phyloP scores from a whole-genome alignment of 2,113 vertebrate species.

The Mormyrus lacerda region DNA sequence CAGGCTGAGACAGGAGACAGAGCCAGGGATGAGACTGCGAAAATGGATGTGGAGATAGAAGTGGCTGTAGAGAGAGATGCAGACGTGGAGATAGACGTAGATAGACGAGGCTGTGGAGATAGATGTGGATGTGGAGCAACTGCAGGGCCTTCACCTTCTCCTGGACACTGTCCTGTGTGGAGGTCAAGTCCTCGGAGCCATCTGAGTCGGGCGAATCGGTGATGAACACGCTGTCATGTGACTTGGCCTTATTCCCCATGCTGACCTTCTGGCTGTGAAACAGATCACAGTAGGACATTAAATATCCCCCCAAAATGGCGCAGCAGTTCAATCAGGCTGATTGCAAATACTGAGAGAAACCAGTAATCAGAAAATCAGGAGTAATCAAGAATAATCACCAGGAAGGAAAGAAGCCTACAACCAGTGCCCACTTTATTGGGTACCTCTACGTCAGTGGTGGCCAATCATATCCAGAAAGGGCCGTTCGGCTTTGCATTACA shows the following conservation, averaged over 20 bases:
- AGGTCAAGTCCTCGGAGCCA: conserved; percentile 42
- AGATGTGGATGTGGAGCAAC: conserved; percentile 50
- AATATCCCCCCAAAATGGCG: too few relatives aligned
- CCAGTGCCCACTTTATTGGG: neutral
- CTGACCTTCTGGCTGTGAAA: conserved; percentile 64
- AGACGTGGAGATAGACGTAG: neutral
- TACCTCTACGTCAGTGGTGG: neutral
- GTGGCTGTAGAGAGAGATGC: neutral
- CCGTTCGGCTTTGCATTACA: neutral
- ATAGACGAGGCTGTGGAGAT: too few relatives aligned
- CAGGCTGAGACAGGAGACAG: neutral
- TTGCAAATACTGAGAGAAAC: neutral
- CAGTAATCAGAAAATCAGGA: neutral
- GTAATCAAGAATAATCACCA: neutral
- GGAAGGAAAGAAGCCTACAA: neutral
- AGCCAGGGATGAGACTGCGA: neutral
- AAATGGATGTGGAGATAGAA: neutral
- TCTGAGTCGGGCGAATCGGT: conserved; percentile 57
- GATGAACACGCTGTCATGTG: conserved; percentile 81
- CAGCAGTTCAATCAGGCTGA: neutral
- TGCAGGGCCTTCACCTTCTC: conserved; percentile 78
- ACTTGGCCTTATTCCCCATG: conserved; percentile 75
- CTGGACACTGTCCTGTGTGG: conserved; percentile 67
- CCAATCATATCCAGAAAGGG: neutral
- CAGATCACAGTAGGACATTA: conserved; percentile 20